phyloP scores from a whole-genome alignment of 2,888 invertebrate species.

The Griposia aprilina region DNA sequence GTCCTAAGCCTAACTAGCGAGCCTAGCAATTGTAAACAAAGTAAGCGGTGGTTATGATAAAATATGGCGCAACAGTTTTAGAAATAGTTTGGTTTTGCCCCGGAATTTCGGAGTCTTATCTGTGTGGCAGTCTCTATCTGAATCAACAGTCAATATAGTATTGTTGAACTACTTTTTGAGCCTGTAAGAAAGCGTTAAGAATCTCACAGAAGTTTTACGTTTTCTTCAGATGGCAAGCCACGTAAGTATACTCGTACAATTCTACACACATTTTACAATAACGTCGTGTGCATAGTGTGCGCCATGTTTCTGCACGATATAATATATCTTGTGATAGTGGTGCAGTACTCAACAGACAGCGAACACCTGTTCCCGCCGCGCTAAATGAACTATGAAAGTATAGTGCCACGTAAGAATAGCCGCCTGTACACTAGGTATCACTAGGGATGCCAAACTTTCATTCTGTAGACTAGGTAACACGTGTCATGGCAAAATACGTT shows the following conservation, averaged over 20 bases:
- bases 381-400: conserved; percentile 63
- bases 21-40: background rate
- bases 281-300: background rate
- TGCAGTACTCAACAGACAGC: conserved; percentile 36
- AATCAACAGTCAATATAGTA: background rate
- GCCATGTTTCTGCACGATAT: conserved; percentile 14
- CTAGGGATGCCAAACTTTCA: conserved; percentile 18
- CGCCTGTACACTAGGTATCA: background rate
- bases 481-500: background rate
- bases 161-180: background rate
- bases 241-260: conserved; percentile 3
- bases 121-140: background rate
- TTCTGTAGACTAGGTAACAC: background rate
- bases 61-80: background rate
- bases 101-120: no score
- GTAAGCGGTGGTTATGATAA: background rate
- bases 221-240: background rate
- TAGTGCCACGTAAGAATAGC: conserved; percentile 53
- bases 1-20: background rate
- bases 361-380: conserved; percentile 48
- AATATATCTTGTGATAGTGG: conserved; percentile 19
- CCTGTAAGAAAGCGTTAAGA: background rate
- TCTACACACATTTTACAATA: background rate
- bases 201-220: conserved; percentile 5
- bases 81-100: no score